Percentiles rank a stretch among this genome's conserved stretches.
Conservation (phyloP, 2,113 vertebrate genomes). For the Lota lota region DNA sequence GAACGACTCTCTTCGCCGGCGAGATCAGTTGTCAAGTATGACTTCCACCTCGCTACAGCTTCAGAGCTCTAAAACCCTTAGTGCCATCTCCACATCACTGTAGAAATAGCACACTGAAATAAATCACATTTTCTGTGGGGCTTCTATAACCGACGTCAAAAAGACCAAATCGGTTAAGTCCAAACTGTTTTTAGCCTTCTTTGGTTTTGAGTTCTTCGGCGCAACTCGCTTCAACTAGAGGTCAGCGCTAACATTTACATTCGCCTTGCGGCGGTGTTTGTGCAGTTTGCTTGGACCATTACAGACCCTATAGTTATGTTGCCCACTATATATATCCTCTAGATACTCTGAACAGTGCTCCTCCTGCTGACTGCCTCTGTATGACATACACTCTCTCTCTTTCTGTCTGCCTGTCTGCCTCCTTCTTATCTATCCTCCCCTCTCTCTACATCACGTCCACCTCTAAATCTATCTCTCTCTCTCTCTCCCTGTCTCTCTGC, state of each 20-base stretch:
- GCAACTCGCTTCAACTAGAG: too few species aligned
- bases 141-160: too few species aligned
- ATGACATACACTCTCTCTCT: not conserved
- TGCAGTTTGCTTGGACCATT: slow-evolving; percentile 9
- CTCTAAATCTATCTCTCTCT: not conserved
- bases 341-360: slow-evolving; percentile 14
- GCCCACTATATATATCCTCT: too few species aligned
- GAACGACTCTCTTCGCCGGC: slow-evolving; percentile 33
- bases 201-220: too few species aligned
- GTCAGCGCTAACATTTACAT: too few species aligned
- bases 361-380: not conserved
- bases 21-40: slow-evolving; percentile 23
- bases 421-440: too few species aligned
- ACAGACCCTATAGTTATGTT: slow-evolving; percentile 8
- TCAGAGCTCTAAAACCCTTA: slow-evolving; percentile 6
- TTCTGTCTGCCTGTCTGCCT: not conserved
- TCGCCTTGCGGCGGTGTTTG: too few species aligned
- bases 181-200: too few species aligned
- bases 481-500: slow-evolving; percentile 8
- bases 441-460: not conserved
- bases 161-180: too few species aligned
- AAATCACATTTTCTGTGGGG: too few species aligned
- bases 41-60: slow-evolving; percentile 16
- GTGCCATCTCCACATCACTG: not conserved
- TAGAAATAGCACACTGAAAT: too few species aligned